phyloP scores from a whole-genome alignment of 2,888 invertebrate genomes.

The Drosophila austrosaltans region DNA sequence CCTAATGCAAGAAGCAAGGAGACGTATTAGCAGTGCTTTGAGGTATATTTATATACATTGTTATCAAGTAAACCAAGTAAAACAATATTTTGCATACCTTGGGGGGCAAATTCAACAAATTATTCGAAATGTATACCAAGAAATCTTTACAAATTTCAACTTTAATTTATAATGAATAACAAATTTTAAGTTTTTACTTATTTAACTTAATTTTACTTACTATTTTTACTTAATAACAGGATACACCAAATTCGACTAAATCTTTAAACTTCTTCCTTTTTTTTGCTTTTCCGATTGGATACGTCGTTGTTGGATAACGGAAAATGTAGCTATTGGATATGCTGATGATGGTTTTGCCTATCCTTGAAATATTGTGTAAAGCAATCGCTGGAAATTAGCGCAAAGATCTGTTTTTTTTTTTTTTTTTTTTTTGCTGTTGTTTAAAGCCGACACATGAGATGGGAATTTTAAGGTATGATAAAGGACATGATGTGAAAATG shows the following conservation, averaged over 20 bases:
- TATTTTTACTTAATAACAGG: not conserved
- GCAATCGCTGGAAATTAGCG: slow-evolving; percentile 70
- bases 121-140: too few relatives aligned
- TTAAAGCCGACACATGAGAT: slow-evolving; percentile 57
- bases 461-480: slow-evolving; percentile 15
- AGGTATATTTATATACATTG: too few relatives aligned
- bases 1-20: not conserved
- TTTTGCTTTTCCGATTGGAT: not conserved
- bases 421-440: slow-evolving; percentile 51
- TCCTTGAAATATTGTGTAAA: slow-evolving; percentile 40
- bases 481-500: slow-evolving; percentile 23
- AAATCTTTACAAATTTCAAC: too few relatives aligned
- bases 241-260: not conserved
- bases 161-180: too few relatives aligned
- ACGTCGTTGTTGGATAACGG: not conserved
- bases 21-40: too few relatives aligned
- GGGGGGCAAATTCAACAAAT: too few relatives aligned
- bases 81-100: too few relatives aligned
- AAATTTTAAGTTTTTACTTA: too few relatives aligned
- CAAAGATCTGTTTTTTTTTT: slow-evolving; percentile 51
- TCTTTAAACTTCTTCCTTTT: not conserved
- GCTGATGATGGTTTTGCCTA: slow-evolving; percentile 21
- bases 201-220: too few relatives aligned
- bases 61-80: too few relatives aligned
- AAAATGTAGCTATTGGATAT: slow-evolving; percentile 2